Evolutionary conservation across 2,113 vertebrate species (phyloP).

Genomic region (Microcebus murinus): DNA sequence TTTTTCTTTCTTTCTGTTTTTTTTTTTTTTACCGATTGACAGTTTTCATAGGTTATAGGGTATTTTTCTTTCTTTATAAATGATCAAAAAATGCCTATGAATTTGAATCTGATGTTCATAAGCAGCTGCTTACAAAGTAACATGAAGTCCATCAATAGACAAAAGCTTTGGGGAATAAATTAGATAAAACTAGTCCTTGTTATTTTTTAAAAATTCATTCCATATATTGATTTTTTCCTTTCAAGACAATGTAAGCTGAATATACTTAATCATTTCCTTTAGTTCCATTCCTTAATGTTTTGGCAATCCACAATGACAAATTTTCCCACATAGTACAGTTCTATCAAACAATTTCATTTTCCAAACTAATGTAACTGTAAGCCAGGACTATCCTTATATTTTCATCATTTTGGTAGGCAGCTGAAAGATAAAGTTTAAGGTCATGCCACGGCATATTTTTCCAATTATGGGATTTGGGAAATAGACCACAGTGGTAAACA

Average conservation of each 20-base stretch:
- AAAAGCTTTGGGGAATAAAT: background rate
- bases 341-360: background rate
- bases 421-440: background rate
- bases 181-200: background rate
- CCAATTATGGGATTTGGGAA: background rate
- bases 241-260: background rate
- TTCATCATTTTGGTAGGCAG: background rate
- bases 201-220: background rate
- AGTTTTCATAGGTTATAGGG: background rate
- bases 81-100: background rate
- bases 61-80: background rate
- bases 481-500: background rate
- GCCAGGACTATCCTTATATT: background rate
- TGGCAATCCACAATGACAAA: background rate
- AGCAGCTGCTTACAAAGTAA: constrained; percentile 6
- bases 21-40: no score
- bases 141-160: background rate
- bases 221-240: constrained; percentile 25
- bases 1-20: background rate
- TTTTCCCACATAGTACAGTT: background rate
- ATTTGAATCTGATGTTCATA: background rate
- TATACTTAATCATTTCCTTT: background rate
- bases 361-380: background rate
- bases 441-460: background rate
- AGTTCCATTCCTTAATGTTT: background rate